Conservation (phyloP, 2,888 invertebrate genomes). For the Yponomeuta malinellus region DNA sequence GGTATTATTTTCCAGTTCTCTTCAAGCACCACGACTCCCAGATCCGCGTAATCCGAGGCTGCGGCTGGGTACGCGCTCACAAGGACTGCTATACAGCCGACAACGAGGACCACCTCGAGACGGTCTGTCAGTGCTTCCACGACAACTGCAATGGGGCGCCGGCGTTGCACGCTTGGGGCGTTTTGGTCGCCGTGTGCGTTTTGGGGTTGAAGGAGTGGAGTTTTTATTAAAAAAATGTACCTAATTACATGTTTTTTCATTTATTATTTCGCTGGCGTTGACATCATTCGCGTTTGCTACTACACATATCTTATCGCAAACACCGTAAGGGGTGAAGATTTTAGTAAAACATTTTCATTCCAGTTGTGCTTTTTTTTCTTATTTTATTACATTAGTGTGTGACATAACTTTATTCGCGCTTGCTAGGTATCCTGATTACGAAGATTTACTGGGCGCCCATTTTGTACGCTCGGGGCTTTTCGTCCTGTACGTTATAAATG, state of each 20-base stretch:
- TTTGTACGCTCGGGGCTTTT: too few species aligned
- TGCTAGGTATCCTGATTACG: too few species aligned
- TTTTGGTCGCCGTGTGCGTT: not conserved
- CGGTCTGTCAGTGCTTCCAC: constrained; percentile 77
- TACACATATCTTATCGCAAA: too few species aligned
- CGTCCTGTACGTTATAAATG: too few species aligned
- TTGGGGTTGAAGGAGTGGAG: constrained; percentile 2
- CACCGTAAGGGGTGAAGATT: too few species aligned
- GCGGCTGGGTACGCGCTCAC: constrained; percentile 75
- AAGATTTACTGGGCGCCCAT: too few species aligned
- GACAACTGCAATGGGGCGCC: constrained; percentile 75
- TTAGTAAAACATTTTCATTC: too few species aligned
- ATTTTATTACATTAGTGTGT: too few species aligned
- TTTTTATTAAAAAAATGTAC: not conserved
- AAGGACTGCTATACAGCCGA: constrained; percentile 75
- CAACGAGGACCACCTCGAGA: constrained; percentile 79
- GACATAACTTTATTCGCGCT: too few species aligned
- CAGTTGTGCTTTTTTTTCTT: too few species aligned
- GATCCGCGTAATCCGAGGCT: constrained; percentile 75
- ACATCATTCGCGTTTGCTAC: too few species aligned
- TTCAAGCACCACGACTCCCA: constrained; percentile 55
- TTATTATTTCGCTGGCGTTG: not conserved
- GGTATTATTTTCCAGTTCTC: constrained; percentile 36
- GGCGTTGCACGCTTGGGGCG: not conserved
- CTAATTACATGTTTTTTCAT: not conserved